A percentile compares a stretch with the other conserved stretches of the same genome.
phyloP scores from a whole-genome alignment of 2,113 vertebrate species.

The Ciconia boyciana region DNA sequence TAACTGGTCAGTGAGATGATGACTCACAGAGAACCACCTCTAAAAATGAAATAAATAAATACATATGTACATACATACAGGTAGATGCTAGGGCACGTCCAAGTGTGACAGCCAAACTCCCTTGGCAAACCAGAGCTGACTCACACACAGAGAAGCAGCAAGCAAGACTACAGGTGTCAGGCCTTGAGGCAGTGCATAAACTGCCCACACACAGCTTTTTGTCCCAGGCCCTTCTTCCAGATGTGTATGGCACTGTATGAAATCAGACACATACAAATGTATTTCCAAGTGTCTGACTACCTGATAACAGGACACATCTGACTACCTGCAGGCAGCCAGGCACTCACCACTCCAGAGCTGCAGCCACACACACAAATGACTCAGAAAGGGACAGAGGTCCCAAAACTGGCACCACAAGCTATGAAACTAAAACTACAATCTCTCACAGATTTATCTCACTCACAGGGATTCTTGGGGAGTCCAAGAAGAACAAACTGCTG shows the following conservation, averaged over 20 bases:
- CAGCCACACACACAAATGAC: background rate
- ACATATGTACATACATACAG: too few species aligned
- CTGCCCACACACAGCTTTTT: background rate
- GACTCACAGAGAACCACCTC: background rate
- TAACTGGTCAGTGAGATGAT: background rate
- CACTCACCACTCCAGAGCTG: background rate
- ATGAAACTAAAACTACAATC: background rate
- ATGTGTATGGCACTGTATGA: background rate
- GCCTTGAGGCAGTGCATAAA: background rate
- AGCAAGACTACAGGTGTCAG: background rate
- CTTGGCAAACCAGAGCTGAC: background rate
- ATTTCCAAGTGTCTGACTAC: background rate
- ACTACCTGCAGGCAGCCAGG: background rate
- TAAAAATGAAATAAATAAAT: background rate
- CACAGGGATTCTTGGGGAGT: background rate
- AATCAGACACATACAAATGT: background rate
- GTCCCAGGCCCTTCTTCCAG: background rate
- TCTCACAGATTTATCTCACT: background rate
- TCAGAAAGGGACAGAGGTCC: background rate
- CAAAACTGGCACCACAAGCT: background rate
- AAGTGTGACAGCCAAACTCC: background rate
- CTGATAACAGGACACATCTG: background rate
- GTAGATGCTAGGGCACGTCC: background rate
- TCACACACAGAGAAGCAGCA: background rate
- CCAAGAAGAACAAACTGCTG: background rate